Base-by-base conservation (phyloP, 2,113 vertebrate genomes). In the Donacobius atricapilla region DNA sequence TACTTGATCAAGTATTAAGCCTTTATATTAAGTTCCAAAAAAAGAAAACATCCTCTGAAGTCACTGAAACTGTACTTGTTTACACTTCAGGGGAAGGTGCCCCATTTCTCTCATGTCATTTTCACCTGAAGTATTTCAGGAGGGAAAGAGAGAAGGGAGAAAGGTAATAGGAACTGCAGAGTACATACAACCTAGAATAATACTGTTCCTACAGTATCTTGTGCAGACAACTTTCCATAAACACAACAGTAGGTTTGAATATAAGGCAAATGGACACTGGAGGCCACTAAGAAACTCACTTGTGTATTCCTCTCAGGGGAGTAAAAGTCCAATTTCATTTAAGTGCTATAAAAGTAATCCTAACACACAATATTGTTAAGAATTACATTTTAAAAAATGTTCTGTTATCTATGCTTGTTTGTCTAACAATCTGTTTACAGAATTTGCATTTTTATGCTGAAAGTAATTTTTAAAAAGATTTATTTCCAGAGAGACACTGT, bases 221-320 rank as follows among this genome's bases (percentile, higher is more conserved):
- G 0, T 70, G 60, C 83, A 90, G 63, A 61, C 75, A 76, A 28
- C 48, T 82, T 25, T 35, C 66, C 42, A 58, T 22, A 44, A 75
- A 68, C 73, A 66, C 72, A 81, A 37, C 35, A 89, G 24, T 25
- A 86, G 24, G 53, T 88, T 91, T 72, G 76, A 93, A 85, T 15
- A 30, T 91, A 97, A 97, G 95, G 95, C 96, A 96, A 91, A 82
- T 3, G 3, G 56, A 86, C 80, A 77, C 63, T 14, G 60, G 90
- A 96, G 78, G 79, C 71, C 93, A 88, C 70, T 58, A 89, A 68
- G 71, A 78, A 83, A 63, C 70, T 75, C 28, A 33, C 25, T 35
- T 28, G n/a, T 76, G 9, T 73, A 24, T 33, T 61, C 78, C 39
- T 64, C 81, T 91, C 90, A 73, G 51, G 21, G 45, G 85, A 93